Conservation (phyloP, 2,797 vertebrate species). For the Amniataba percoides region DNA sequence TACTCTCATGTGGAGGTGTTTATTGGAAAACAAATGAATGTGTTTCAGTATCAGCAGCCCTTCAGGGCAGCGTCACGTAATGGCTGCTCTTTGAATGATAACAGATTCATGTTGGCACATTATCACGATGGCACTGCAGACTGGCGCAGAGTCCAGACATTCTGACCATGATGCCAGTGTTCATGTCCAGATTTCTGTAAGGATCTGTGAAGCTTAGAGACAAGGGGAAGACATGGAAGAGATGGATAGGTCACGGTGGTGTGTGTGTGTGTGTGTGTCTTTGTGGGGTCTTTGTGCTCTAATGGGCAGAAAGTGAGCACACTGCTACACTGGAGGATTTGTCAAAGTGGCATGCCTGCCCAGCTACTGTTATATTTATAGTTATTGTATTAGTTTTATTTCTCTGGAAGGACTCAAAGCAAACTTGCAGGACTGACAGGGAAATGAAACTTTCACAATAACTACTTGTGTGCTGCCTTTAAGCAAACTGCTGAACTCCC, state of each 20-base stretch:
- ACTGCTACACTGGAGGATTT: background rate
- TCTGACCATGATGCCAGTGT: constrained; percentile 23
- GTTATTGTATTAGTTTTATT: constrained; percentile 17
- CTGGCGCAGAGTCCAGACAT: constrained; percentile 31
- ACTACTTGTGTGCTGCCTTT: constrained; percentile 45
- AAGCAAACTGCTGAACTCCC: constrained; percentile 54
- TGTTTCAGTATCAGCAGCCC: constrained; percentile 42
- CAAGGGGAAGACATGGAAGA: background rate
- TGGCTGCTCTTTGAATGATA: constrained; percentile 55
- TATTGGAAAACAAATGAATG: constrained; percentile 29
- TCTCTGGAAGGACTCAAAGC: constrained; percentile 10
- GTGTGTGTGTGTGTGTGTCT: background rate
- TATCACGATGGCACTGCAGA: constrained; percentile 1
- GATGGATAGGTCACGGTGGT: background rate
- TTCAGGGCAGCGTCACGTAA: constrained; percentile 34
- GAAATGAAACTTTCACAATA: constrained; percentile 43
- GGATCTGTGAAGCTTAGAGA: constrained; percentile 18
- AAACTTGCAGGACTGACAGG: constrained; percentile 20
- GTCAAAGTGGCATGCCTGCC: constrained; percentile 1
- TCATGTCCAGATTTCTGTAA: constrained; percentile 33
- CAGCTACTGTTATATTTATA: background rate
- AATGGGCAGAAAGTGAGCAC: background rate
- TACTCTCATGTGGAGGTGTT: constrained; percentile 19
- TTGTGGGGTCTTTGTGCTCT: background rate
- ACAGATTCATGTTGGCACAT: constrained; percentile 42